These are phyloP conservation scores for Callorhinus ursinus DNA, from an alignment of 2,113 vertebrate species.

Conservation along the genomic window DNA sequence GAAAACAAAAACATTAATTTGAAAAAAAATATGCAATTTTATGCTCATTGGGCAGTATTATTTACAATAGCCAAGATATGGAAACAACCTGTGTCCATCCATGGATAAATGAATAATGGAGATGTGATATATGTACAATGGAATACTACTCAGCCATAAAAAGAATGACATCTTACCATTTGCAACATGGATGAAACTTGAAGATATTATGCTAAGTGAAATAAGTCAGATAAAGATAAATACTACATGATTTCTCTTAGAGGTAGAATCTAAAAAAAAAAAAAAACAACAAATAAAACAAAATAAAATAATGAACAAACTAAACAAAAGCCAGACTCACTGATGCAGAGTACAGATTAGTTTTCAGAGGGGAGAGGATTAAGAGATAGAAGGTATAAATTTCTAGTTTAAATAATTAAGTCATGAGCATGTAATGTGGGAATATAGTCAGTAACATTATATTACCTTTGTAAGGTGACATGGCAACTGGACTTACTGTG, in stretches of 20 bases:
- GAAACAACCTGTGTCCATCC: neutral
- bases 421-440: neutral
- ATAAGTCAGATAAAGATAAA: neutral
- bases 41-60: neutral
- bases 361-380: neutral
- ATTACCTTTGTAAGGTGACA: neutral
- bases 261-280: neutral
- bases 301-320: neutral
- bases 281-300: neutral
- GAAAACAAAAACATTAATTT: neutral
- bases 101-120: neutral
- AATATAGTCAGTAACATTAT: neutral
- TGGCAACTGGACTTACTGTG: neutral
- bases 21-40: neutral
- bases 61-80: neutral
- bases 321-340: neutral
- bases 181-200: neutral
- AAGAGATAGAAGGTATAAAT: neutral
- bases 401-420: neutral
- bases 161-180: neutral
- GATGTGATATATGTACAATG: neutral
- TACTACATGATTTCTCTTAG: neutral
- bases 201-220: neutral
- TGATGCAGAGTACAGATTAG: neutral
- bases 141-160: neutral